Conservation (phyloP, 2,797 vertebrate species). For the Somateria mollissima region DNA sequence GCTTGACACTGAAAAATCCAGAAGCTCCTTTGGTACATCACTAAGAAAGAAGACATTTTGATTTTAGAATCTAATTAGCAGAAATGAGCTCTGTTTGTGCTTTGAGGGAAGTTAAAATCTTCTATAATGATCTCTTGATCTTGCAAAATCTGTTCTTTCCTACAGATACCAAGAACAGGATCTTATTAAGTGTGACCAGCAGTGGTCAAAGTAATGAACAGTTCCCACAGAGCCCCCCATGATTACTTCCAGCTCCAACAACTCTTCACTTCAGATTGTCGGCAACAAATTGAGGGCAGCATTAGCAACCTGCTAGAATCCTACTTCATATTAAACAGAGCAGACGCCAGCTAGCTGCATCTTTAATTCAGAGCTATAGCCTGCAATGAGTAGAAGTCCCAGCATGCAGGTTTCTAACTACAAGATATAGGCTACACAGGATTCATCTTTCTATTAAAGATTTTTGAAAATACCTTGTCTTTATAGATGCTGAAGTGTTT, state of each 20-base stretch:
- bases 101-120: constrained; percentile 15
- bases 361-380: constrained; percentile 11
- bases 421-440: background rate
- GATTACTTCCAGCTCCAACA: background rate
- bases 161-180: background rate
- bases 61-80: constrained; percentile 56
- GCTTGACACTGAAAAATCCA: background rate
- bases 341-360: background rate
- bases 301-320: constrained; percentile 23
- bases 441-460: background rate
- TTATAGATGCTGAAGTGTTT: background rate
- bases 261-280: background rate
- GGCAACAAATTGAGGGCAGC: constrained; percentile 11
- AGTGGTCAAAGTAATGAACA: constrained; percentile 44
- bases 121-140: constrained; percentile 1
- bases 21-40: background rate
- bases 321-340: background rate
- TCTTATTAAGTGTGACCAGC: constrained; percentile 42
- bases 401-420: background rate
- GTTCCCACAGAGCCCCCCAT: background rate
- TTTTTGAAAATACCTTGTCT: background rate
- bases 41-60: constrained; percentile 21
- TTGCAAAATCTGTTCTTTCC: constrained; percentile 10
- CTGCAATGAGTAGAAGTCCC: background rate
- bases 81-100: background rate